These are phyloP conservation scores for Eudyptes chrysolophus DNA, from an alignment of 2,113 vertebrate species.

Conservation along the genomic window DNA sequence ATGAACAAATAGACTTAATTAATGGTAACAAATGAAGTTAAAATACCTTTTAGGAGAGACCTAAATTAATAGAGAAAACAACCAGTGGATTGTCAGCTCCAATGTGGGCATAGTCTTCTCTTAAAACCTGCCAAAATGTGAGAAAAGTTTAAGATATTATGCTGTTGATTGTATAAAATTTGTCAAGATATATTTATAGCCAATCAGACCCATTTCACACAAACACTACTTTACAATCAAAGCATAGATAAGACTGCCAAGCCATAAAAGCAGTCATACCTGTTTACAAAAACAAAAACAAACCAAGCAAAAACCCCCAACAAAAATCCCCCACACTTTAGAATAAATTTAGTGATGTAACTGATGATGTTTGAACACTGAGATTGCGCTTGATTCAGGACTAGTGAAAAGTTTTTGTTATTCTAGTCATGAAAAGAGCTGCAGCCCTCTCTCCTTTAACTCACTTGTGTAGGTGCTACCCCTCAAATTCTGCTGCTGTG, in stretches of 20 bases:
- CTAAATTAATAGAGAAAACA: neutral
- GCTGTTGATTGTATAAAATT: neutral
- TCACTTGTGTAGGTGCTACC: accelerated
- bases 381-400: neutral
- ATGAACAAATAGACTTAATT: neutral
- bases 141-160: neutral
- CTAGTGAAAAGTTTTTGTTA: neutral
- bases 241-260: neutral
- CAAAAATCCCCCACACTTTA: accelerated
- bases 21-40: neutral
- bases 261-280: neutral
- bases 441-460: neutral
- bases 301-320: neutral
- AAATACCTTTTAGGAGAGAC: neutral
- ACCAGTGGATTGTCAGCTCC: neutral
- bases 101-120: neutral
- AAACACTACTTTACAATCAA: neutral
- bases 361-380: neutral
- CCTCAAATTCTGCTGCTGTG: neutral
- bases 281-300: neutral
- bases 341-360: neutral
- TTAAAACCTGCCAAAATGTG: neutral
- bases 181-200: neutral
- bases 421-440: neutral
- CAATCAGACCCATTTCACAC: neutral